These are phyloP conservation scores for Tragelaphus strepsiceros DNA, from an alignment of 2,113 vertebrate species.

Conservation along the genomic window DNA sequence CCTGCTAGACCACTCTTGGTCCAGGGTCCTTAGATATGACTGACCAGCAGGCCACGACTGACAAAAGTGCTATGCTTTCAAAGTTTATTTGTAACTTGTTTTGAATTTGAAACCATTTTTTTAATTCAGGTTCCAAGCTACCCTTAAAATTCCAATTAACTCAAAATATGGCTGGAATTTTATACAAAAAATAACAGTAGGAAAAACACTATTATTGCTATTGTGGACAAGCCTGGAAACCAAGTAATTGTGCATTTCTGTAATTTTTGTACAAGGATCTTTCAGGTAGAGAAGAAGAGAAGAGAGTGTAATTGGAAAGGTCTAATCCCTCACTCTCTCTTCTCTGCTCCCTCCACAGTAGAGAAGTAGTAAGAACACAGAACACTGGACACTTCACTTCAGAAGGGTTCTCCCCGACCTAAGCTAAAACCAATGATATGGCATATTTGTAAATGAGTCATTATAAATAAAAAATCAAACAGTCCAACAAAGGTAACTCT, in stretches of 20 bases:
- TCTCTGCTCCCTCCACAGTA: not conserved
- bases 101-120: conserved; percentile 24
- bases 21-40: not conserved
- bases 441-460: not conserved
- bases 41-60: not conserved
- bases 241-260: not conserved
- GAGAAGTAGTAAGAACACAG: not conserved
- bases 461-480: conserved; percentile 2
- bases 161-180: not conserved
- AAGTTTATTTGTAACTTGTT: not conserved
- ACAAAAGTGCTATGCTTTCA: not conserved
- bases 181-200: not conserved
- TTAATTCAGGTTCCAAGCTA: conserved; percentile 1
- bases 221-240: not conserved
- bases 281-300: not conserved
- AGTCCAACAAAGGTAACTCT: not conserved
- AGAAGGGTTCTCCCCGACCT: not conserved
- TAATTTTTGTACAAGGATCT: not conserved
- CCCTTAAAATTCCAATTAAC: not conserved
- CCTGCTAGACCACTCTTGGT: not conserved
- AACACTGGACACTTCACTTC: not conserved
- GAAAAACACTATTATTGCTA: not conserved
- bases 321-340: not conserved
- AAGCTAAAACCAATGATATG: not conserved
- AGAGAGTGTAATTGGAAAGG: not conserved